A percentile compares a stretch with the other conserved stretches of the same genome.
Conservation (phyloP, 2,797 vertebrate species). For the Urocyon cinereoargenteus region DNA sequence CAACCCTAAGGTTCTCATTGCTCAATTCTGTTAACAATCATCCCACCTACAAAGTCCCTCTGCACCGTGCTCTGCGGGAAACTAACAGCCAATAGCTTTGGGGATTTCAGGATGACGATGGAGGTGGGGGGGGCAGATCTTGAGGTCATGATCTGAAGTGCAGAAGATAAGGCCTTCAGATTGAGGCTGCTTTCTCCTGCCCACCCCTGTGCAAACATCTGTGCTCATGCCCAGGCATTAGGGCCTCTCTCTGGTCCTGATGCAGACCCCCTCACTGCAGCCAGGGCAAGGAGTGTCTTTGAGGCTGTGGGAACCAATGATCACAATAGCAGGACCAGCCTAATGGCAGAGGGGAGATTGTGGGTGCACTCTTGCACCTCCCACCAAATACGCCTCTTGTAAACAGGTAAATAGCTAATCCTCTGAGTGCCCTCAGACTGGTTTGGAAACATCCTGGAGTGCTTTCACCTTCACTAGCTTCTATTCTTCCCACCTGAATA, state of each 20-base stretch:
- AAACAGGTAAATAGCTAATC: not conserved
- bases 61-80: not conserved
- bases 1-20: not conserved
- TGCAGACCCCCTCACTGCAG: not conserved
- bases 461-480: not conserved
- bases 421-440: not conserved
- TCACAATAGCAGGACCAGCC: not conserved
- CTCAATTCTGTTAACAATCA: not conserved
- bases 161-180: not conserved
- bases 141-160: not conserved
- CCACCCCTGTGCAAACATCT: not conserved
- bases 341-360: not conserved
- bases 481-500: not conserved
- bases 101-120: not conserved
- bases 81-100: not conserved
- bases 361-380: not conserved
- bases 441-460: not conserved
- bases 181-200: not conserved
- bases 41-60: not conserved
- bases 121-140: not conserved
- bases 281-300: not conserved
- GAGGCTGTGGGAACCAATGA: not conserved
- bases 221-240: not conserved
- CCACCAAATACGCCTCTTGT: not conserved
- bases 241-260: fast-evolving